These are phyloP conservation scores for Cataglyphis rosenhaueri DNA, from an alignment of 2,888 invertebrate genomes.

Conservation along the genomic window DNA sequence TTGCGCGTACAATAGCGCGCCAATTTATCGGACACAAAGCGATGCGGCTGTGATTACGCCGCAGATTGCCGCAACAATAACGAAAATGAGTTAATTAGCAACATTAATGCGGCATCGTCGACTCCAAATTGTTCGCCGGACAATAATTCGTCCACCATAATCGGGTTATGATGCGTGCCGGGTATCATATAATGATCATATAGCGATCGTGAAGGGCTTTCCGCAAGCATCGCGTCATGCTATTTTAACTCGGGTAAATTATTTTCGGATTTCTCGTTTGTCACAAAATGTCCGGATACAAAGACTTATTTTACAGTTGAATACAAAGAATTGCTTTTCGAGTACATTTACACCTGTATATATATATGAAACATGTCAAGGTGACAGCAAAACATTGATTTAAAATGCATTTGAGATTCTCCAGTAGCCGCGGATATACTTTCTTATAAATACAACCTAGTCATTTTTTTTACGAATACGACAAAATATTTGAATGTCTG, in stretches of 20 bases:
- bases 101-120: slow-evolving; percentile 55
- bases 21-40: slow-evolving; percentile 47
- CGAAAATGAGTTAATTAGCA: slow-evolving; percentile 56
- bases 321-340: not conserved
- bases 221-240: not conserved
- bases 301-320: not conserved
- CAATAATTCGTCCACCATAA: slow-evolving; percentile 46
- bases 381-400: not conserved
- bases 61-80: slow-evolving; percentile 51
- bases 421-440: not conserved
- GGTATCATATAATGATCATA: slow-evolving; percentile 27
- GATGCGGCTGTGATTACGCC: slow-evolving; percentile 41
- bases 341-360: no score
- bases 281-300: not conserved
- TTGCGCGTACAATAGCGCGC: not conserved
- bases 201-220: slow-evolving; percentile 8
- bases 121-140: slow-evolving; percentile 51
- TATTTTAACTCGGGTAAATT: slow-evolving; percentile 28
- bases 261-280: not conserved
- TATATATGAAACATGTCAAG: not conserved
- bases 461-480: not conserved
- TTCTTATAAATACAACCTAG: not conserved
- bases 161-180: slow-evolving; percentile 41
- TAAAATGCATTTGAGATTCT: not conserved
- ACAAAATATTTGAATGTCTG: slow-evolving; percentile 20